These are phyloP conservation scores for Chiropotes sagulatus DNA, from an alignment of 2,797 vertebrate genomes.

Conservation along the genomic window DNA sequence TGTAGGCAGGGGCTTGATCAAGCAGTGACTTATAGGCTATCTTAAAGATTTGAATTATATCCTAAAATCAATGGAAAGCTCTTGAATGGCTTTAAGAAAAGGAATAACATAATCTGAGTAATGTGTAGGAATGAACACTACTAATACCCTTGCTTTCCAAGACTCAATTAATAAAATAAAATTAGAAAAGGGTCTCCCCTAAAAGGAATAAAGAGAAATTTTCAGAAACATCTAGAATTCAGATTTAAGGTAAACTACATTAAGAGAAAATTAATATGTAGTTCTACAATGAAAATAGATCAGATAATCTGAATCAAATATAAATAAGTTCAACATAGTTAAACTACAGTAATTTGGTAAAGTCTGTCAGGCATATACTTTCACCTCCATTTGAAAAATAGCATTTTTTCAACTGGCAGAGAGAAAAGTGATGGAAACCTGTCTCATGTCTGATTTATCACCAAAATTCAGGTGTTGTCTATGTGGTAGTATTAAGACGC, in stretches of 20 bases:
- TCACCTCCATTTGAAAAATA: slow-evolving; percentile 14
- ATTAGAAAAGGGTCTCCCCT: neutral
- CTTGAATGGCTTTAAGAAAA: slow-evolving; percentile 26
- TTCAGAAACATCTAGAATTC: slow-evolving; percentile 12
- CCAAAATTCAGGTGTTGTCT: neutral
- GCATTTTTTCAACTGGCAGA: neutral
- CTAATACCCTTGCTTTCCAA: neutral
- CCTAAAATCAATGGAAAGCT: neutral
- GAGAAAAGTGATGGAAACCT: neutral
- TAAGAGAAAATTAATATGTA: slow-evolving; percentile 38
- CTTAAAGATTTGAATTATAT: slow-evolving; percentile 18
- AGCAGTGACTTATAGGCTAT: neutral
- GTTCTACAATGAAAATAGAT: slow-evolving; percentile 4
- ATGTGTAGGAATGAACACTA: neutral
- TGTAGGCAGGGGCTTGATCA: neutral
- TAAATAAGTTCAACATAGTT: slow-evolving; percentile 2
- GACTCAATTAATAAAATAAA: slow-evolving; percentile 20
- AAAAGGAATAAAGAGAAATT: slow-evolving; percentile 33
- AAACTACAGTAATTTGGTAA: slow-evolving; percentile 16
- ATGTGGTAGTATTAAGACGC: neutral
- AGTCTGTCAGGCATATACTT: slow-evolving; percentile 9
- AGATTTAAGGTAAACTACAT: slow-evolving; percentile 37
- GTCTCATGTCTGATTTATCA: neutral
- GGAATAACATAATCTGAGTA: slow-evolving; percentile 14
- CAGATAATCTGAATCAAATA: slow-evolving; percentile 10